Conservation (phyloP, 2,113 vertebrate species). For the Hepsetus odoe region DNA sequence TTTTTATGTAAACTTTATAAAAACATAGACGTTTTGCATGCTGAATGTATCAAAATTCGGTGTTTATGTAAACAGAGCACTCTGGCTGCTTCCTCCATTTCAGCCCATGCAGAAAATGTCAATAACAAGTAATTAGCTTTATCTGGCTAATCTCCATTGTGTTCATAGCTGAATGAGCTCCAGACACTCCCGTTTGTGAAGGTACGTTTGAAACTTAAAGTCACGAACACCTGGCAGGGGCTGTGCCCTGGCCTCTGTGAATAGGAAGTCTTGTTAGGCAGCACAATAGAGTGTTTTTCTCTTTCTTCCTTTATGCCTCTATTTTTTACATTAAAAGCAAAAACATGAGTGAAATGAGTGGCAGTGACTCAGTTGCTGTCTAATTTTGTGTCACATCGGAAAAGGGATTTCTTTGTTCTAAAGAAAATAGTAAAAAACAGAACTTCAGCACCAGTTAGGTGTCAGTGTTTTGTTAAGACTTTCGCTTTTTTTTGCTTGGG, state of each 20-base stretch:
- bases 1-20: too few species aligned
- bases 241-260: background rate
- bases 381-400: background rate
- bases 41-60: background rate
- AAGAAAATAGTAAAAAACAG: background rate
- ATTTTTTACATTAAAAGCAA: conserved; percentile 52
- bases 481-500: conserved; percentile 7
- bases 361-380: conserved; percentile 46
- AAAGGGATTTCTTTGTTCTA: background rate
- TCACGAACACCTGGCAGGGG: conserved; percentile 36
- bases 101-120: background rate
- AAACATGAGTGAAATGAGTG: conserved; percentile 19
- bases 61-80: background rate
- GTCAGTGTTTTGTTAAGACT: background rate
- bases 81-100: background rate
- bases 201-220: background rate
- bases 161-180: background rate
- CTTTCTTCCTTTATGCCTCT: conserved; percentile 17
- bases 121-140: background rate
- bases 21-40: too few species aligned
- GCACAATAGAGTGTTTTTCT: conserved; percentile 60
- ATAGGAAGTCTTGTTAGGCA: background rate
- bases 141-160: background rate
- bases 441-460: background rate
- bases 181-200: background rate